A percentile compares a stretch with the other conserved stretches of the same genome.
These are phyloP conservation scores for Aphelenchoides bicaudatus DNA, from an alignment of 2,888 invertebrate genomes.

Conservation along the genomic window DNA sequence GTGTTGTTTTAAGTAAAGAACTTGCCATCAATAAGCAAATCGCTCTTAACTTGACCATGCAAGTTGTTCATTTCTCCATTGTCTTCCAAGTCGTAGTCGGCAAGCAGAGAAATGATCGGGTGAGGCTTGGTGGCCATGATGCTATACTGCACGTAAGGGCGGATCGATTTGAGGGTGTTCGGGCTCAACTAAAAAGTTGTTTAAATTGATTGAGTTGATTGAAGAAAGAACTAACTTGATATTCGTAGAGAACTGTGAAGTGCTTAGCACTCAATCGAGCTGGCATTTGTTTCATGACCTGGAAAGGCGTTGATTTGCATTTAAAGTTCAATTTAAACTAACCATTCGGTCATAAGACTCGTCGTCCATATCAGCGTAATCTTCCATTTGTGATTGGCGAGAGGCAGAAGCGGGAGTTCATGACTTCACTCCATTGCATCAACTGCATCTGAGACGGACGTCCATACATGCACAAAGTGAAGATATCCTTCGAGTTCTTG, in stretches of 20 bases:
- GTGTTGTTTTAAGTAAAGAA: no score
- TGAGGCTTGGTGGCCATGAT: not conserved
- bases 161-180: not conserved
- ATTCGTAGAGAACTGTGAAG: not conserved
- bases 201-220: no score
- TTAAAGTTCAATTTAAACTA: no score
- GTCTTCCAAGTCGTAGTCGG: no score
- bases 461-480: conserved; percentile 19
- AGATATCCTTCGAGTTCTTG: conserved; percentile 8
- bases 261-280: not conserved
- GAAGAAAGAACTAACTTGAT: no score
- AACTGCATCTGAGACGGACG: conserved; percentile 10
- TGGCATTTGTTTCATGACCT: conserved; percentile 4
- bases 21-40: no score
- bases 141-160: not conserved
- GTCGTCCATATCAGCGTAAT: conserved; percentile 6
- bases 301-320: no score
- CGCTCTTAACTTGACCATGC: no score
- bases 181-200: no score
- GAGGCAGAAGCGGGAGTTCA: conserved; percentile 6
- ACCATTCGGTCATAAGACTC: conserved; percentile 9
- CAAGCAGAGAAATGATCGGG: no score
- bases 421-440: conserved; percentile 4
- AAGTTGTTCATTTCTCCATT: no score
- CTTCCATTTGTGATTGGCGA: not conserved